Conservation (phyloP, 2,888 invertebrate genomes). For the Magallana nippona region DNA sequence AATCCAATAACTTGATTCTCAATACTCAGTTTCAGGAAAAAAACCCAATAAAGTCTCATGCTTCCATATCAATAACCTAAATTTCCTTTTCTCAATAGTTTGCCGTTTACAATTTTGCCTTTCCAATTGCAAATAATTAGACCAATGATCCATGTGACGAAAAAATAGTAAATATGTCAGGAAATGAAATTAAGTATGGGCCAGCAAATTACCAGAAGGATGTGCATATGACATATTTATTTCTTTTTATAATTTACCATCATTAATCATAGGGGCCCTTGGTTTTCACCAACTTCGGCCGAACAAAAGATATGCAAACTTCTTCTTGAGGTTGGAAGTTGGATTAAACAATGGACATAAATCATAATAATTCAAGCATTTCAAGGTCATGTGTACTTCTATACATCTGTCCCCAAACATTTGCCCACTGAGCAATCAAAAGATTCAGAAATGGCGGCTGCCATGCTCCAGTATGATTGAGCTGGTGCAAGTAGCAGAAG, state of each 20-base stretch:
- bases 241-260: constrained; percentile 10
- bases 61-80: constrained; percentile 13
- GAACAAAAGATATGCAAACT: constrained; percentile 13
- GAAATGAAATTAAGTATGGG: constrained; percentile 14
- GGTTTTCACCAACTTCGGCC: background rate
- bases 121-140: constrained; percentile 1
- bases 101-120: background rate
- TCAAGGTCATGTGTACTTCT: constrained; percentile 6
- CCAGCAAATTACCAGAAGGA: background rate
- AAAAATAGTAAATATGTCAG: constrained; percentile 14
- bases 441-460: background rate
- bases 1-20: background rate
- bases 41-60: background rate
- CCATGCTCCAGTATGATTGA: background rate
- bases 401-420: constrained; percentile 17
- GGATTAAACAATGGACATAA: constrained; percentile 29
- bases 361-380: constrained; percentile 19
- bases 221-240: constrained; percentile 27
- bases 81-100: background rate
- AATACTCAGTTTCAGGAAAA: background rate
- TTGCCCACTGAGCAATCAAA: background rate
- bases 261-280: constrained; percentile 13
- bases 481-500: background rate
- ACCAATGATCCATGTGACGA: constrained; percentile 11
- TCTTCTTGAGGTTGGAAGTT: constrained; percentile 9